Evolutionary conservation across 2,113 vertebrate genomes (phyloP).

Genomic region (Nycticorax nycticorax): DNA sequence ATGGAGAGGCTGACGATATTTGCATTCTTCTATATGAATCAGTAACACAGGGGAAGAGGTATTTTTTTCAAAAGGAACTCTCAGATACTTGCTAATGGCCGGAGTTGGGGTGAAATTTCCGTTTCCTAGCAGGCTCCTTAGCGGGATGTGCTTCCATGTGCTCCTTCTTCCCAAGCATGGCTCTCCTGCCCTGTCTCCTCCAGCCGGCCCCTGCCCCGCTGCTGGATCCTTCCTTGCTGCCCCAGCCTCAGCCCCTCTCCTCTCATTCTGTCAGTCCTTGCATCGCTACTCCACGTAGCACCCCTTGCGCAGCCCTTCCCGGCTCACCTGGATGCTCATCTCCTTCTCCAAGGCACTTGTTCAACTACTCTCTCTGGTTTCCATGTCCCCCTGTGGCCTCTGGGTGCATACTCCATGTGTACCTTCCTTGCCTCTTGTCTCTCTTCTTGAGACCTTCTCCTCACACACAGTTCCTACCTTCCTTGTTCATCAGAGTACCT

Average conservation of each 20-base stretch:
- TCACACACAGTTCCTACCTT: background rate
- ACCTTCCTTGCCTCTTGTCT: background rate
- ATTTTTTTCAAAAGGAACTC: background rate
- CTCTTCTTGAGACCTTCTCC: background rate
- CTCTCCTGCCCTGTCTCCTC: background rate
- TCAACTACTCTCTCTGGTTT: background rate
- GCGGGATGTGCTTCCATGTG: background rate
- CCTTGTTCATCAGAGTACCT: background rate
- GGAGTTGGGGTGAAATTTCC: background rate
- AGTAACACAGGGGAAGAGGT: background rate
- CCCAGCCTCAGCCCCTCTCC: background rate
- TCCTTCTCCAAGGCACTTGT: background rate
- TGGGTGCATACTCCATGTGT: background rate
- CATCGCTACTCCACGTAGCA: background rate
- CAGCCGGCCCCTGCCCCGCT: background rate
- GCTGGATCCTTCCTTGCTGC: accelerated
- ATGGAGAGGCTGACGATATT: background rate
- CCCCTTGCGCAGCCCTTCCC: background rate
- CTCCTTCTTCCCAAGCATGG: background rate
- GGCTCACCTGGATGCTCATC: background rate
- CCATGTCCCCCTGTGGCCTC: background rate
- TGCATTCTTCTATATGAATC: background rate
- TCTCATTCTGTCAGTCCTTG: background rate
- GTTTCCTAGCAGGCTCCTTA: background rate
- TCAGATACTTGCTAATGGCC: background rate